phyloP scores from a whole-genome alignment of 1,140 invertebrate species.

The Rhagoletis pomonella region DNA sequence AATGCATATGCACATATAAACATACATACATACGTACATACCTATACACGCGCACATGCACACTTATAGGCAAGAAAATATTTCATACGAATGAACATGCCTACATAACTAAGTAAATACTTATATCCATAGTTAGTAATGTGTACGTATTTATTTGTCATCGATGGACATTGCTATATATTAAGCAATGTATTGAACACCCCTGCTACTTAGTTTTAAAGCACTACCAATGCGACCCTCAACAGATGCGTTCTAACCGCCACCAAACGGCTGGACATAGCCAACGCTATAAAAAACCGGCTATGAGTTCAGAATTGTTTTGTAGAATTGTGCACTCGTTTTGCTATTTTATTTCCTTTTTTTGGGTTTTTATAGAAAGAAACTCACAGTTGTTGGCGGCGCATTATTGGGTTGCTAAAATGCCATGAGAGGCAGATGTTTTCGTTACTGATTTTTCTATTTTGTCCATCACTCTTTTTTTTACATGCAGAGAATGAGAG shows the following conservation, averaged over 20 bases:
- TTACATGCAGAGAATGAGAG: slow-evolving; percentile 20
- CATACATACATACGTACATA: background rate
- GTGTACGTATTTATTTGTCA: slow-evolving; percentile 25
- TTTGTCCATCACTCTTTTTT: slow-evolving; percentile 47
- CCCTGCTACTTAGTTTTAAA: background rate
- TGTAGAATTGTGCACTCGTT: slow-evolving; percentile 28
- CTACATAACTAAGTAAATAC: background rate
- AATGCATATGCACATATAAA: background rate
- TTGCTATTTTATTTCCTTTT: slow-evolving; percentile 47
- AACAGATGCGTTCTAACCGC: slow-evolving; percentile 39
- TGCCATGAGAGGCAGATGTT: slow-evolving; percentile 48
- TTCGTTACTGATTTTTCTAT: slow-evolving; percentile 37
- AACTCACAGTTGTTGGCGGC: slow-evolving; percentile 27
- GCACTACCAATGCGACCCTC: slow-evolving; percentile 3
- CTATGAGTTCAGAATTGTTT: slow-evolving; percentile 34
- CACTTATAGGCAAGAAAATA: background rate
- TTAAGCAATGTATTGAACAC: slow-evolving; percentile 18
- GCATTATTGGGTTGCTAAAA: slow-evolving; percentile 45
- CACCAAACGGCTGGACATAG: slow-evolving; percentile 33
- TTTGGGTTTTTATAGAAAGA: slow-evolving; percentile 26
- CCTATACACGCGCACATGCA: too few relatives aligned
- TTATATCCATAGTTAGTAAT: background rate
- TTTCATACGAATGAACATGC: background rate
- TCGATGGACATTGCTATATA: slow-evolving; percentile 36
- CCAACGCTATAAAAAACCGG: background rate